Percentiles rank a stretch among this genome's conserved stretches.
Conservation (phyloP, 2,113 vertebrate genomes). For the Furnarius figulus region DNA sequence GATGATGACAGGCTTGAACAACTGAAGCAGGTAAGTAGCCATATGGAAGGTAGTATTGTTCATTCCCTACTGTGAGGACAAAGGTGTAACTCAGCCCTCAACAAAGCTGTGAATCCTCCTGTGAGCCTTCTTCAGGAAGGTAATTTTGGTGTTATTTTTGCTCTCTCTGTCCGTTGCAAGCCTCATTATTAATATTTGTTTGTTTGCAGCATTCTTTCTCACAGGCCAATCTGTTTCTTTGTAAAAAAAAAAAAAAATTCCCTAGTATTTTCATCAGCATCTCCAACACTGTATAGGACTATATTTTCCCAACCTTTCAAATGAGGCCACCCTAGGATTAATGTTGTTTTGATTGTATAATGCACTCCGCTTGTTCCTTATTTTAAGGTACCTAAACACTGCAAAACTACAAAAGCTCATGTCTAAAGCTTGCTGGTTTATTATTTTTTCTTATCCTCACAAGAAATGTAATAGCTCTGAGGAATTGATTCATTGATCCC, state of each 20-base stretch:
- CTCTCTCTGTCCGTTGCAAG: not conserved
- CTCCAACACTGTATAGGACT: not conserved
- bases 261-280: not conserved
- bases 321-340: not conserved
- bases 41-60: not conserved
- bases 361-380: not conserved
- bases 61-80: not conserved
- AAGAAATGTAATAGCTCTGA: not conserved
- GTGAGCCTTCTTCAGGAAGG: not conserved
- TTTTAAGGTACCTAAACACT: not conserved
- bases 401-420: not conserved
- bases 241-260: not conserved
- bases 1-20: slow-evolving; percentile 92
- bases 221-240: not conserved
- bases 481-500: not conserved
- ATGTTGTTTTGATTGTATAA: not conserved
- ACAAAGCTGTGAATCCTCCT: not conserved
- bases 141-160: not conserved
- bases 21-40: slow-evolving; percentile 84
- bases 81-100: not conserved
- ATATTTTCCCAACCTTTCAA: not conserved
- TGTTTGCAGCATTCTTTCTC: not conserved
- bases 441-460: not conserved
- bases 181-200: not conserved
- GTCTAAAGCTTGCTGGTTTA: not conserved